A percentile compares a stretch with the other conserved stretches of the same genome.
Evolutionary conservation across 2,113 vertebrate genomes (phyloP).

Genomic region (Psittacula cyanocephala): DNA sequence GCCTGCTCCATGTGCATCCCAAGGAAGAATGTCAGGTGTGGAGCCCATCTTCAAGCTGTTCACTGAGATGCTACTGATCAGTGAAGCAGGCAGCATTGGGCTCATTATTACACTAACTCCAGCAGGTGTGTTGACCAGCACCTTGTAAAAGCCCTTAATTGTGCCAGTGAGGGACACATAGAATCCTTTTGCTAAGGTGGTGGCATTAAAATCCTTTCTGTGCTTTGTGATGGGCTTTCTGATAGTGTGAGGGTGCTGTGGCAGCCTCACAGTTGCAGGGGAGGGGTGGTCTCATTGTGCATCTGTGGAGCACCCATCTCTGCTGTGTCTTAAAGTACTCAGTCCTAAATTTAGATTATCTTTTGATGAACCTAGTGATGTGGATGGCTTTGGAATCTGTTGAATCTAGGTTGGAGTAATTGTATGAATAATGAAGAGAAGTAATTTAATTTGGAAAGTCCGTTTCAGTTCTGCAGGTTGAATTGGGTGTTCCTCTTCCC

Average conservation of each 20-base stretch:
- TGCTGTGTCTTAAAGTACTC: background rate
- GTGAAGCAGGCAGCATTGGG: background rate
- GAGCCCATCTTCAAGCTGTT: background rate
- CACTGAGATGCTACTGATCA: background rate
- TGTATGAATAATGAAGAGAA: background rate
- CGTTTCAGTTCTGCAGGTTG: background rate
- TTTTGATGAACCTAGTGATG: background rate
- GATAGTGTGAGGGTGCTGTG: background rate
- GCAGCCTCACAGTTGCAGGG: background rate
- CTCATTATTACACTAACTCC: background rate
- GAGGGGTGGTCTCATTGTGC: background rate
- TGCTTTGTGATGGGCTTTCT: background rate
- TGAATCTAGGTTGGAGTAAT: background rate
- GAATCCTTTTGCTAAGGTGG: background rate
- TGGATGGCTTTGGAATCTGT: background rate
- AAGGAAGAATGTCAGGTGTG: background rate
- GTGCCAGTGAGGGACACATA: background rate
- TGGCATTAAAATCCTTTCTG: background rate
- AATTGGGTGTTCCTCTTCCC: background rate
- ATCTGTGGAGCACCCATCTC: background rate
- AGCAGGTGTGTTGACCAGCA: background rate
- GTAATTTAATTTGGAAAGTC: background rate
- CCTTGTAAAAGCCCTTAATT: background rate
- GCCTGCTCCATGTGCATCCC: background rate
- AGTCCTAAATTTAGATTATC: background rate